Base-by-base conservation (phyloP, 2,797 vertebrate species). In the Diplodus sargus region DNA sequence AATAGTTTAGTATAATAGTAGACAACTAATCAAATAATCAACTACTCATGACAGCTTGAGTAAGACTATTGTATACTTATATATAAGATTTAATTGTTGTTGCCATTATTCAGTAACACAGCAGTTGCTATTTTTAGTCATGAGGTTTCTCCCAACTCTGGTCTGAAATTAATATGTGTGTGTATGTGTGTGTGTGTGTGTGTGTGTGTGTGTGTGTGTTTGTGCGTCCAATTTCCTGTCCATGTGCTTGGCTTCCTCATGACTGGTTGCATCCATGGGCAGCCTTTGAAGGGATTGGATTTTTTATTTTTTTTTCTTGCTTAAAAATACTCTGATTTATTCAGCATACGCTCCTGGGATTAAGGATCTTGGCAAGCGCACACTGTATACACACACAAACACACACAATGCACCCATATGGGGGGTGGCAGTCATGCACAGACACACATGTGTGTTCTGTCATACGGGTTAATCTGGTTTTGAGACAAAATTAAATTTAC, bases 401-500 rank as follows among this genome's bases (percentile, higher is more conserved):
- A 70, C 62, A 70, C 56, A 84, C 67, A 80, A 64, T 70, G 17
- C 68, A 59, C 74, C 67, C 25, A 45, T 59, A 56, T 59, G 62
- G 74, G 60, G 12, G 18, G 11, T 22, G 43, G 16, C 23, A 65
- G 62, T 54, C 60, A 64, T 59, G 57, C 74, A 61, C 74, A 74
- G 51, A 72, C 53, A 82, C 66, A 86, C 74, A 81, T 79, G 79
- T 71, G 80, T 82, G 60, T 82, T 70, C 80, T 84, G 77, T 91
- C 78, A 90, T 87, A 81, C 42, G 81, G 90, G 78, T 88, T 92
- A 91, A 93, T 94, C 91, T 91, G 87, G 82, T 93, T 93, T 92
- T 84, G 85, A 84, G 84, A 88, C 84, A 47, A 93, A 92, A 94
- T 93, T 90, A 82, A 84, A 93, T 94, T 93, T 90, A 91, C 75